These are phyloP conservation scores for Centropus bengalensis DNA, from an alignment of 2,113 vertebrate species.

Conservation along the genomic window DNA sequence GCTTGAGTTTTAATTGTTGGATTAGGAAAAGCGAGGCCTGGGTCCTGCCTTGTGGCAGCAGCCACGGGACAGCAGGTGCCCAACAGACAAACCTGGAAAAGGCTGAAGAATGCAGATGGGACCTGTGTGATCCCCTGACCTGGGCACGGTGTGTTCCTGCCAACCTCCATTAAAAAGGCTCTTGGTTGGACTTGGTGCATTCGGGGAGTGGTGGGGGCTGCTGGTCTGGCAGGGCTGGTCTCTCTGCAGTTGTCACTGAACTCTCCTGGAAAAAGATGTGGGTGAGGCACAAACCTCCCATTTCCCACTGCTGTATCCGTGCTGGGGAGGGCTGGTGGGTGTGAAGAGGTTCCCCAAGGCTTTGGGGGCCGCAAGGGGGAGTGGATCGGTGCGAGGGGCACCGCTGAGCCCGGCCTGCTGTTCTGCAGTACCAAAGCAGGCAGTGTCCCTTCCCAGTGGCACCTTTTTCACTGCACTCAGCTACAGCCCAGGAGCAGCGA, in stretches of 20 bases:
- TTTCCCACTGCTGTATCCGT: fast-evolving
- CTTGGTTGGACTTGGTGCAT: not conserved
- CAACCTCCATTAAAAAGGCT: constrained; percentile 28
- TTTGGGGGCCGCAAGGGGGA: not conserved
- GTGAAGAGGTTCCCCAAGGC: not conserved
- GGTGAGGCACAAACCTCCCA: not conserved
- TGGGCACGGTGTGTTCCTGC: not conserved
- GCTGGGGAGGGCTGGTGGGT: too few relatives aligned
- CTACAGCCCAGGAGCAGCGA: not conserved
- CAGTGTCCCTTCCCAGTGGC: not conserved
- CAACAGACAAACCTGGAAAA: not conserved
- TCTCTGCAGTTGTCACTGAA: fast-evolving
- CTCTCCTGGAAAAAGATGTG: not conserved
- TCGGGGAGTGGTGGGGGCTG: fast-evolving
- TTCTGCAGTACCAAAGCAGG: not conserved
- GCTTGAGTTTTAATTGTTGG: not conserved
- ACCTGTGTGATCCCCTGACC: not conserved
- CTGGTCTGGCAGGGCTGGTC: not conserved
- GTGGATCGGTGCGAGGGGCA: too few relatives aligned
- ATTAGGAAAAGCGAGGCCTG: not conserved
- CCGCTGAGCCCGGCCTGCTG: not conserved
- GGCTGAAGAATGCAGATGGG: not conserved
- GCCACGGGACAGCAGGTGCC: not conserved
- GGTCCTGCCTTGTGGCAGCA: not conserved
- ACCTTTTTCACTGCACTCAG: not conserved